Conservation (phyloP, 1,140 invertebrate species). For the Eubasilissa regina region DNA sequence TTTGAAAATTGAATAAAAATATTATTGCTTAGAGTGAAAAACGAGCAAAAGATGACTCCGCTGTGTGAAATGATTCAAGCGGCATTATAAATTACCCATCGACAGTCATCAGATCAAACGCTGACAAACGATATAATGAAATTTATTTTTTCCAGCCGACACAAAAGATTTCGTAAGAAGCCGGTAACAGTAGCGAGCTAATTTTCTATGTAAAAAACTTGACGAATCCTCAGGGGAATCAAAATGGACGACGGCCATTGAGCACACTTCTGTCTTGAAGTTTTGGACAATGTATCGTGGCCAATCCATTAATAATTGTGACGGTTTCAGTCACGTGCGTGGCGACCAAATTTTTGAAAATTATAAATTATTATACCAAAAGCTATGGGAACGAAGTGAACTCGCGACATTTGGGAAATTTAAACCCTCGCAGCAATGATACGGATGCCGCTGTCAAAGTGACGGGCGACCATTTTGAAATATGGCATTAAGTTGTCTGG, state of each 20-base stretch:
- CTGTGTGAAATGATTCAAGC: not conserved
- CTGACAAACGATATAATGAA: not conserved
- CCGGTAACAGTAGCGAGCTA: constrained; percentile 13
- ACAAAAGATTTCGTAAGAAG: constrained; percentile 7
- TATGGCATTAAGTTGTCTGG: no score
- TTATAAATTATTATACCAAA: no score
- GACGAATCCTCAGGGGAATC: not conserved
- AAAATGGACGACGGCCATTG: not conserved
- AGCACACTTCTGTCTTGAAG: constrained; percentile 16
- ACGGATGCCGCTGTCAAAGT: no score
- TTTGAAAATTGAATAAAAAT: no score
- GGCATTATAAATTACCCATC: constrained; percentile 14
- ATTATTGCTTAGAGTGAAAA: no score
- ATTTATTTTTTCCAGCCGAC: constrained; percentile 4
- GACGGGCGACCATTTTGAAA: no score
- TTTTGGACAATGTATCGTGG: not conserved
- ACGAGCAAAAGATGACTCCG: no score
- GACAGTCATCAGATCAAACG: not conserved
- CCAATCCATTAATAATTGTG: not conserved
- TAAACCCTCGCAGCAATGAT: no score
- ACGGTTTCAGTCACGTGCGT: not conserved
- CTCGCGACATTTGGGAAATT: no score
- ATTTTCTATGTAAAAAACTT: constrained; percentile 19
- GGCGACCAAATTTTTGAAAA: not conserved
- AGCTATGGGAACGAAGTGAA: no score